Evolutionary conservation across 2,797 vertebrate species (phyloP), one percentile per base, ranked within the genome.

Genomic region (Morus bassanus): DNA sequence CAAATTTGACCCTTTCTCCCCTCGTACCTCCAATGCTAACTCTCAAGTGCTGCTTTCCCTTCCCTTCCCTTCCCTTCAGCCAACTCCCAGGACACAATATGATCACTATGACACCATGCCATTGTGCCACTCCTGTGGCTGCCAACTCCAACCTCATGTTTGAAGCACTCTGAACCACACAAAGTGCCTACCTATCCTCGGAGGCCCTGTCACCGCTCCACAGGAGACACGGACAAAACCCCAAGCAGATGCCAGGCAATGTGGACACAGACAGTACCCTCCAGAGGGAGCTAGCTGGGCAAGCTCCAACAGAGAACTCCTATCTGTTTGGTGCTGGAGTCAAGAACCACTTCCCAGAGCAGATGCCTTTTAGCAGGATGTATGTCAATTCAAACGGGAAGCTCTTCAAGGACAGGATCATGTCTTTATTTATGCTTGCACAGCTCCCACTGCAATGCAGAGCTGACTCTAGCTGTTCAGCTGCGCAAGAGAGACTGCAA

Each of bases 401-500:
- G 37, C 74, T 57, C 54, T 79, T 85, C 43, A 84, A 88, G 70
- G 88, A 86, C 74, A 95, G 45, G 31, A 76, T 5, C 2, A 4
- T 5, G 25, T 39, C 54, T 74, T 60, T 41, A 30, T 65, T 83
- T 60, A 50, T 16, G 46, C n/a, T 68, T 82, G 56, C 53, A 53
- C 46, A 70, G 51, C 43, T 89, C 45, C n/a, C 72, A 64, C 63
- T 64, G 90, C 91, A 95, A 63, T 73, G 82, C 79, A 85, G 92
- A 0, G 0, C 33, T 74, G 91, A 85, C 56, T 90, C 10, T 21
- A 60, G 35, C 41, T 73, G 41, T 28, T 88, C 67, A 51, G 50
- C 80, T 45, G 37, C 13, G 59, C 80, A 57, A 75, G 56, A 64
- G 18, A 80, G 30, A 78, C 15, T 1, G 2, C 50, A 59, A 77